These are phyloP conservation scores for Diglossa brunneiventris DNA, from an alignment of 2,113 vertebrate genomes.

Conservation along the genomic window DNA sequence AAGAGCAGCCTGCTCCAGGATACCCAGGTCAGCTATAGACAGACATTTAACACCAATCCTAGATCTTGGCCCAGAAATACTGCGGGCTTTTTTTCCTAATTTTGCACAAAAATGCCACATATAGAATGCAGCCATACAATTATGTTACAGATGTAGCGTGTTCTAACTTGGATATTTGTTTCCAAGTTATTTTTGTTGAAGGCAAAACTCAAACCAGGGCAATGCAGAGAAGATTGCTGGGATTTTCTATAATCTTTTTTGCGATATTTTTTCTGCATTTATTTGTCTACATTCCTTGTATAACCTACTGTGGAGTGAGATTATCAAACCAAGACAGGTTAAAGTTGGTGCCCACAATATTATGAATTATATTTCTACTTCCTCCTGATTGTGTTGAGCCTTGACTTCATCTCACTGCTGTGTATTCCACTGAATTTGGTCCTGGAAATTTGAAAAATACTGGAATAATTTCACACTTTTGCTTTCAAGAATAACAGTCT, in stretches of 20 bases:
- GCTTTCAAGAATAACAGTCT: neutral
- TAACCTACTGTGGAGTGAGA: neutral
- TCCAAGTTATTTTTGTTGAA: neutral
- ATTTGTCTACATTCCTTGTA: neutral
- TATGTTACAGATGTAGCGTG: accelerated
- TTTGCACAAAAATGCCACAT: neutral
- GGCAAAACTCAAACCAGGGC: neutral
- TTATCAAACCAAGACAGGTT: neutral
- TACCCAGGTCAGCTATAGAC: accelerated
- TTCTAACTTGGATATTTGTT: neutral
- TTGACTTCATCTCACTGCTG: neutral
- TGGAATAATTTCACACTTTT: neutral
- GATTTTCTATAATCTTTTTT: neutral
- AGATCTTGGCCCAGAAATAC: neutral
- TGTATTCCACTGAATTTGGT: neutral
- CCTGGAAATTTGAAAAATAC: neutral
- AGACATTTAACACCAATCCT: neutral
- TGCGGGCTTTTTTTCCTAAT: neutral
- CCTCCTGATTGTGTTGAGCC: neutral
- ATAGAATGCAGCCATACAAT: neutral
- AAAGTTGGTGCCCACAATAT: neutral
- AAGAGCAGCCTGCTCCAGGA: neutral
- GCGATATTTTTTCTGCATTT: neutral
- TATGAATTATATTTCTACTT: neutral
- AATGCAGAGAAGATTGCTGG: neutral